These are phyloP conservation scores for Platycheirus rosarum DNA, from an alignment of 2,888 invertebrate genomes.

Conservation along the genomic window DNA sequence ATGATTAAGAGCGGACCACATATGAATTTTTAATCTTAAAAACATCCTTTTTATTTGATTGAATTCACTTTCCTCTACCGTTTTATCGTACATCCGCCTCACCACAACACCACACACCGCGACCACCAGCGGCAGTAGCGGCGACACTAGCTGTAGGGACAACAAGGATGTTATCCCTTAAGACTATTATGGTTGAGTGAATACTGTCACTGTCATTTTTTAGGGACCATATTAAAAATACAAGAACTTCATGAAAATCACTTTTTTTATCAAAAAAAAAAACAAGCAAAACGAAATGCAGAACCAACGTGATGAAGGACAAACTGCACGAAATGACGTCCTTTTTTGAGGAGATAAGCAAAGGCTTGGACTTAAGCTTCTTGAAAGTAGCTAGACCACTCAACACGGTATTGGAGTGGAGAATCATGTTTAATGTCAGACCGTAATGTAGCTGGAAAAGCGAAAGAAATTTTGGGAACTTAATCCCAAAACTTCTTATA, in stretches of 20 bases:
- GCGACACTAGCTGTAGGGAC: constrained; percentile 17
- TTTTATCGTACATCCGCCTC: constrained; percentile 35
- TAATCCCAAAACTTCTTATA: no score
- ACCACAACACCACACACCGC: background rate
- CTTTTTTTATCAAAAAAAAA: constrained; percentile 27
- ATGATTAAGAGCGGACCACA: constrained; percentile 75
- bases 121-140: background rate
- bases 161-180: constrained; percentile 74
- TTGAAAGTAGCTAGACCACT: background rate
- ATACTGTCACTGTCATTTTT: constrained; percentile 74
- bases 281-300: constrained; percentile 26
- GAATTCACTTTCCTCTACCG: constrained; percentile 74
- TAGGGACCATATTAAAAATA: constrained; percentile 39
- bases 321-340: constrained; percentile 52
- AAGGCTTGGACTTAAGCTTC: constrained; percentile 51
- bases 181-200: constrained; percentile 75
- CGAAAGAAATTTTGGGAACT: no score
- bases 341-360: constrained; percentile 58
- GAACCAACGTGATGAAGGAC: constrained; percentile 27
- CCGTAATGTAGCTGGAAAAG: no score
- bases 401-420: background rate
- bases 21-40: constrained; percentile 77
- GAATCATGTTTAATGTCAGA: no score
- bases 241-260: constrained; percentile 13
- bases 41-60: constrained; percentile 76